Evolutionary conservation across 2,888 invertebrate species (phyloP), one percentile per base, ranked within the genome.

Genomic region (Gnatocerus cornutus): DNA sequence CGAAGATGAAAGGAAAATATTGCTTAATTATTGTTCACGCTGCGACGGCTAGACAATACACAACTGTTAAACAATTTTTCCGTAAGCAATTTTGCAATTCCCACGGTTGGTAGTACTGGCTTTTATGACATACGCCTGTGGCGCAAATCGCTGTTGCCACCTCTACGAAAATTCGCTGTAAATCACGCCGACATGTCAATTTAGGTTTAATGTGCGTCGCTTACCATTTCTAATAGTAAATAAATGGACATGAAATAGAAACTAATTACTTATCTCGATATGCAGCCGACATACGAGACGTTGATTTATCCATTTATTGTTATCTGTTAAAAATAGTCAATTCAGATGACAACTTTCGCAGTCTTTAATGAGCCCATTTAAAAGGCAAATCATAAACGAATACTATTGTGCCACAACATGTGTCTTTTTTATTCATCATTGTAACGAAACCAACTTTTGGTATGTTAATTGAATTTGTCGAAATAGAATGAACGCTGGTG

Each of bases 301-400:
- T 65, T 65, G 65, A 65, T 65, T 65, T 65, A 65, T 65, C 46
- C 65, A 48, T 56, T 65, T 65, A 65, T 65, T 65, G 65, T 65
- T 65, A 21, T 56, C 56, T 43, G 27, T 43, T 53, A 63, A 63
- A 63, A 63, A 53, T 52, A 12, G n/a, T 41, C 63, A 14, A 63
- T 63, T 63, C 63, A 52, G 43, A 63, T 63, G 63, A 63, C 63
- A 63, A 62, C 52, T 63, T 52, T 63, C n/a, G 27, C 63, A 52
- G 63, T 63, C 13, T 30, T 39, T 62, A 63, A 63, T 53, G 63
- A 63, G 63, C 29, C 13, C 41, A 53, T 63, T 63, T 63, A 63
- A 63, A 63, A 63, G 63, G 63, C 63, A 63, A 63, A 63, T 63
- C 63, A 62, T 62, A 62, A 62, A 62, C 27, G 62, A 10, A 50